These are phyloP conservation scores for Vespertilio murinus DNA, from an alignment of 2,797 vertebrate genomes.

Conservation along the genomic window DNA sequence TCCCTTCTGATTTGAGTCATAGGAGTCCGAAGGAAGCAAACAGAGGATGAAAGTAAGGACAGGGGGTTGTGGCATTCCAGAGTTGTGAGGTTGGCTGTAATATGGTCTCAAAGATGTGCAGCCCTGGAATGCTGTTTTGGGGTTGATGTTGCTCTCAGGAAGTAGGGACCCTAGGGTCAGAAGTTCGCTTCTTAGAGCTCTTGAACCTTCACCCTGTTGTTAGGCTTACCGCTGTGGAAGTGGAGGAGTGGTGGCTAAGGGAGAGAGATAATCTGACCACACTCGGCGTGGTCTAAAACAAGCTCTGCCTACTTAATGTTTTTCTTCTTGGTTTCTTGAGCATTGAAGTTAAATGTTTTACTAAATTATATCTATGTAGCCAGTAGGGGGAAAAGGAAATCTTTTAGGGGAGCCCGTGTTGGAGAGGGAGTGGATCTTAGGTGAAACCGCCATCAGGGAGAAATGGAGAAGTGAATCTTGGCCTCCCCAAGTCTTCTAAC, in stretches of 20 bases:
- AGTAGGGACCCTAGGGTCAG: background rate
- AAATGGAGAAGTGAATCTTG: background rate
- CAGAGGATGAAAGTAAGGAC: background rate
- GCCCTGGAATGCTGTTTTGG: background rate
- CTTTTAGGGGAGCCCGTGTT: background rate
- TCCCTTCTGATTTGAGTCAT: background rate
- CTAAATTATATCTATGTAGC: background rate
- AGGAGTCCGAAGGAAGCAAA: background rate
- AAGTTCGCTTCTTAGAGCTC: background rate
- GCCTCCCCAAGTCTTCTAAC: background rate
- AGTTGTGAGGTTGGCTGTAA: background rate
- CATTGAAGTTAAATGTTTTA: conserved; percentile 7
- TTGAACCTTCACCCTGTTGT: background rate
- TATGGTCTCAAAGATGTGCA: background rate
- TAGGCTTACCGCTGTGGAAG: background rate
- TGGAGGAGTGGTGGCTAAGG: background rate
- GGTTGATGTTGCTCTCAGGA: background rate
- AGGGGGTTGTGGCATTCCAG: background rate
- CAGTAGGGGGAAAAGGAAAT: background rate
- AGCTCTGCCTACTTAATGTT: conserved; percentile 3
- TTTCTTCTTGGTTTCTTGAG: conserved; percentile 24
- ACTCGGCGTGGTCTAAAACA: conserved; percentile 16
- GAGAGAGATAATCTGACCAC: background rate
- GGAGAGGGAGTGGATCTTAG: background rate
- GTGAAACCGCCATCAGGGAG: background rate